These are phyloP conservation scores for Nomada fabriciana DNA, from an alignment of 2,888 invertebrate species.

Conservation along the genomic window DNA sequence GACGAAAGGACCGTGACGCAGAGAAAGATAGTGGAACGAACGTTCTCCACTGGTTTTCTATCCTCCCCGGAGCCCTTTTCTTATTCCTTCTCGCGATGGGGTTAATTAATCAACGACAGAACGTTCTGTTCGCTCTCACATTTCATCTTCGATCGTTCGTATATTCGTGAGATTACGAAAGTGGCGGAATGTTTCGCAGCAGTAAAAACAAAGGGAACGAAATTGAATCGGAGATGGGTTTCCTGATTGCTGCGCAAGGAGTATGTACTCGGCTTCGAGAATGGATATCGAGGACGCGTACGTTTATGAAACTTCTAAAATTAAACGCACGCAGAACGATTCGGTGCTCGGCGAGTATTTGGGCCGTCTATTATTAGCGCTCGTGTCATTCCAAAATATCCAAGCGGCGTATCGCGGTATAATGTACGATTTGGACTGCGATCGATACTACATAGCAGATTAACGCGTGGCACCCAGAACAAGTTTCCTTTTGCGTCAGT, in stretches of 20 bases:
- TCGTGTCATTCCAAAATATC: background rate
- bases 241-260: background rate
- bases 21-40: constrained; percentile 15
- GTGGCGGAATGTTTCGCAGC: background rate
- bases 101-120: constrained; percentile 50
- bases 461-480: too few relatives aligned
- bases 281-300: background rate
- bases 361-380: constrained; percentile 18
- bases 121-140: background rate
- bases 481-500: background rate
- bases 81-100: background rate
- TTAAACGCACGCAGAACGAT: constrained; percentile 26
- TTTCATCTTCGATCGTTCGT: constrained; percentile 24
- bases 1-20: constrained; percentile 27
- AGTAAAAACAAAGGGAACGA: background rate
- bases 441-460: too few relatives aligned
- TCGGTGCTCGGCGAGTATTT: background rate
- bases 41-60: background rate
- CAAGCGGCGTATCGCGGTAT: background rate
- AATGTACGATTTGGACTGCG: background rate
- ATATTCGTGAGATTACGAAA: constrained; percentile 13
- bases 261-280: background rate
- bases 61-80: constrained; percentile 2
- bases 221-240: background rate
- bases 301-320: constrained; percentile 35